Base-by-base conservation (phyloP, 2,797 vertebrate species). In the Eidolon dupreanum region DNA sequence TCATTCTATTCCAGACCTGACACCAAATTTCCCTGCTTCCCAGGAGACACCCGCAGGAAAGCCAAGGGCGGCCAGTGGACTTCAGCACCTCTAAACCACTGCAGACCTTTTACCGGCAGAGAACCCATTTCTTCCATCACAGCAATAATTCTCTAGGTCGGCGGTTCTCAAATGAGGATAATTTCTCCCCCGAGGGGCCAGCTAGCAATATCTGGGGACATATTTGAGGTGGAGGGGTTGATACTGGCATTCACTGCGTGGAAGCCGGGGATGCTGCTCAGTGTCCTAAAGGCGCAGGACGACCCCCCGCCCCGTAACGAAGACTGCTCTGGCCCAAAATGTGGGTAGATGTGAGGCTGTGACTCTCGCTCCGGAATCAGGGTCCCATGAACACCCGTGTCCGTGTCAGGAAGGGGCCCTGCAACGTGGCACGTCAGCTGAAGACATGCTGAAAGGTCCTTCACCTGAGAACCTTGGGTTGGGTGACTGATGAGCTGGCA, bases 401-500 rank as follows among this genome's bases (percentile, higher is more conserved):
- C 7, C 19, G 41, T 31, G 17, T 61, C 0, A 3, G 79, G 83
- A 33, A 59, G 88, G 49, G 3, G 9, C 43, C 73, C 36, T 38
- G 43, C 89, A 46, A 24, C 17, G 36, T 36, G 0, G 8, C 4
- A 61, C 53, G 93, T 65, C 31, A 28, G 77, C 84, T 82, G 74
- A 92, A 22, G 57, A 51, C 31, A 2, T 1, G 49, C 33, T 84
- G 88, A 94, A 88, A 94, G 96, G 73, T 33, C 88, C 94, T 75
- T 84, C 70, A 81, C 93, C 93, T n/a, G 0, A 22, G 79, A 55
- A 63, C 90, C 78, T 53, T 46, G 6, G 68, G 84, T 87, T n/a
- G 0, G 79, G 86, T 90, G 90, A 82, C 89, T 77, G 46, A 79
- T 26, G 75, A 87, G 78, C 43, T 8, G 41, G 87, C 87, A 84